Base-by-base conservation (phyloP, 2,797 vertebrate species). In the Poecilia velifera region DNA sequence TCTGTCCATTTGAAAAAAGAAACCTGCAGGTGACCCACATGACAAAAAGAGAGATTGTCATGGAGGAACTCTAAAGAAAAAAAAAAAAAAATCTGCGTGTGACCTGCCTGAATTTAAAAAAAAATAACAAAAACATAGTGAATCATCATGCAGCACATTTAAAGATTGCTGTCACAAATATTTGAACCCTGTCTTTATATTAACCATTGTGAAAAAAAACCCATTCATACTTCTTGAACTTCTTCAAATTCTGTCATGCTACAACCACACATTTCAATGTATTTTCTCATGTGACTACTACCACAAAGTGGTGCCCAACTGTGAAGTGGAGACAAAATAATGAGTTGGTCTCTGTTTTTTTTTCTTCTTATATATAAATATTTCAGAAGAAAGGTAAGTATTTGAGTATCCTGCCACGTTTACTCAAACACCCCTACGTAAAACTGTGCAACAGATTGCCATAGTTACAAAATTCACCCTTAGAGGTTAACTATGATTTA, bases 11-110 rank as follows among this genome's bases (percentile, higher is more conserved):
- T 53, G 47, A 73, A 36, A 83, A 73, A 73, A 41, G 41, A 20
- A 80, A 84, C 77, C 83, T 87, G 16, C 74, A 83, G 85, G 79
- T 91, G 77, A 86, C 45, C 85, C 72, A 45, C 66, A 72, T 53
- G n/a, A 81, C 72, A 28, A 68, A 43, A 7, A 16, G 43, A 84
- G 43, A 59, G 53, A 0, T 8, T 49, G 76, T 80, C 84, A 87
- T 85, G 57, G 84, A 18, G 16, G 39, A 8, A 76, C 77, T 80
- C 84, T 77, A 76, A 59, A 70, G 51, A 55, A 75, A 79, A 68
- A 73, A 55, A 75, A 79, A 68, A 78, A 14, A 57, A n/a, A 55
- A n/a, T 47, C 81, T 74, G 74, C 36, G 73, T 66, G 72, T 78
- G 76, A 84, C 75, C 45, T 47, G 66, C 78, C 16, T 51, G 49